A percentile compares a stretch with the other conserved stretches of the same genome.
Evolutionary conservation across 2,113 vertebrate species (phyloP).

Genomic region (Xiphorhynchus elegans): DNA sequence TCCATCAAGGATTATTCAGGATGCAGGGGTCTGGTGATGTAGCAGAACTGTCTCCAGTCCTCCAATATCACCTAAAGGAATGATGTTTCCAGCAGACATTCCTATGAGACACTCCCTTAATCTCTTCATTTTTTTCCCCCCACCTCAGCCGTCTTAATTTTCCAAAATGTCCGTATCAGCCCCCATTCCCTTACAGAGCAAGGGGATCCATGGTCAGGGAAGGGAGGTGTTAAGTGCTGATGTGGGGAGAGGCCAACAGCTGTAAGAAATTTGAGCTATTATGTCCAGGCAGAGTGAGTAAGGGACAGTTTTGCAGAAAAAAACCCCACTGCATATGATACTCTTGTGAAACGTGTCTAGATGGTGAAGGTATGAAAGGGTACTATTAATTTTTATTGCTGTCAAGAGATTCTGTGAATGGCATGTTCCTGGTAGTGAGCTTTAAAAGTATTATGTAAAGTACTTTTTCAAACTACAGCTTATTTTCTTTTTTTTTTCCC

Average conservation of each 20-base stretch:
- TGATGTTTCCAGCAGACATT: not conserved
- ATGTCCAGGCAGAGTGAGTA: not conserved
- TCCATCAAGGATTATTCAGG: not conserved
- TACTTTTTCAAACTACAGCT: not conserved
- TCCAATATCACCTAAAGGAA: not conserved
- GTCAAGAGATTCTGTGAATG: not conserved
- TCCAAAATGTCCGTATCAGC: not conserved
- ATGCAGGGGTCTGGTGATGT: rapidly evolving
- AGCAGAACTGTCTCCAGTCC: not conserved
- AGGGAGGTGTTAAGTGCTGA: not conserved
- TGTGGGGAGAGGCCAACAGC: not conserved
- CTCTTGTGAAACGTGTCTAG: not conserved
- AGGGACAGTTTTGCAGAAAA: not conserved
- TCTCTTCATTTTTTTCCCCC: not conserved
- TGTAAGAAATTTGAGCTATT: not conserved
- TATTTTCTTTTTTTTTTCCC: not conserved
- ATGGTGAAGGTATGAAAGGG: not conserved
- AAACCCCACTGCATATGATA: not conserved
- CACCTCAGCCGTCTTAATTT: not conserved
- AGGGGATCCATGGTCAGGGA: not conserved
- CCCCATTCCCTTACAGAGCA: not conserved
- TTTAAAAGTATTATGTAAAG: not conserved
- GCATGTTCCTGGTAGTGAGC: not conserved
- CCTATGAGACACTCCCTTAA: not conserved
- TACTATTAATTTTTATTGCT: not conserved